phyloP scores from a whole-genome alignment of 1,140 invertebrate species.

The Panagrolaimus sp. region DNA sequence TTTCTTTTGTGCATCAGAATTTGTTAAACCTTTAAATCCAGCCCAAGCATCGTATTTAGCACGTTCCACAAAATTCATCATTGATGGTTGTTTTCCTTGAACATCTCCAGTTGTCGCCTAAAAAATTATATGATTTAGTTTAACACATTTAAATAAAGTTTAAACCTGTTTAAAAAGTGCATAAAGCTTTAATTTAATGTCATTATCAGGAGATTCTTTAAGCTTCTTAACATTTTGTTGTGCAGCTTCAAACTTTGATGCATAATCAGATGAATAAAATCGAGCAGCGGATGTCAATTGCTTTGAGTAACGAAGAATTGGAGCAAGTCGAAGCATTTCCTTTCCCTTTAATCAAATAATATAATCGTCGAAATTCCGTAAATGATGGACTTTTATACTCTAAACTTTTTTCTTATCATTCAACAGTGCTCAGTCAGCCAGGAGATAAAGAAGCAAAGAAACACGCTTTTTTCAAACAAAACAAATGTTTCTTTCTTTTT shows the following conservation, averaged over 20 bases:
- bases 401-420: too few species aligned
- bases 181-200: conserved; percentile 66
- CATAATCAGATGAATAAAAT: conserved; percentile 13
- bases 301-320: too few species aligned
- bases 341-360: too few species aligned
- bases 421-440: too few species aligned
- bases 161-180: conserved; percentile 66
- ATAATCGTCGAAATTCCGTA: too few species aligned
- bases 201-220: conserved; percentile 64
- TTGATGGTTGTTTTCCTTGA: conserved; percentile 64
- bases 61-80: conserved; percentile 67
- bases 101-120: conserved; percentile 65
- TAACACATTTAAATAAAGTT: neutral
- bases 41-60: conserved; percentile 68
- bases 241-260: conserved; percentile 60
- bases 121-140: conserved; percentile 24
- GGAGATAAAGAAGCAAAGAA: too few species aligned
- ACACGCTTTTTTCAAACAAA: too few species aligned
- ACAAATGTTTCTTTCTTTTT: too few species aligned
- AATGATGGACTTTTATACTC: too few species aligned
- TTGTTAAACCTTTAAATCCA: conserved; percentile 23
- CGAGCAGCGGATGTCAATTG: neutral
- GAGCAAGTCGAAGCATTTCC: too few species aligned
- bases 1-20: conserved; percentile 39
- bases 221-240: conserved; percentile 61